These are phyloP conservation scores for Hydrophis major DNA, from an alignment of 2,797 vertebrate species.

Conservation along the genomic window DNA sequence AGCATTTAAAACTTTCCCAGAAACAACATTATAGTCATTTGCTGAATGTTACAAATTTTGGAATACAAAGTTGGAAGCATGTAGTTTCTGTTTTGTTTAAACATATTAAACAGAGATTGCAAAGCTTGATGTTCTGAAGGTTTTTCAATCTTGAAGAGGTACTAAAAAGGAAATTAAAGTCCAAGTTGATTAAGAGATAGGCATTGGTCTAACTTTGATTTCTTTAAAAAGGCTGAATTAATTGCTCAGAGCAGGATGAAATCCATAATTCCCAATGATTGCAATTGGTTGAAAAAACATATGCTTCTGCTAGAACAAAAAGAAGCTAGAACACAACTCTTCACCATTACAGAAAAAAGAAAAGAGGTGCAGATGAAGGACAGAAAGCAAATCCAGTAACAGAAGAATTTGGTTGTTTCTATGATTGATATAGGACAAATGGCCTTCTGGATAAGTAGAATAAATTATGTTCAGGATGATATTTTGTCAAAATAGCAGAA, in stretches of 20 bases:
- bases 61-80: neutral
- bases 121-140: neutral
- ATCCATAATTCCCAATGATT: neutral
- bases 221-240: neutral
- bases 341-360: constrained; percentile 15
- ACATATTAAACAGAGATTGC: neutral
- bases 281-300: neutral
- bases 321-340: neutral
- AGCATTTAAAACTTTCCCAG: neutral
- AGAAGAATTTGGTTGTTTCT: constrained; percentile 2
- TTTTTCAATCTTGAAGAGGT: neutral
- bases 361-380: neutral
- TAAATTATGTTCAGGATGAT: constrained; percentile 36
- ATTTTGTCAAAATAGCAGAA: constrained; percentile 49
- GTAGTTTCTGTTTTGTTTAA: neutral
- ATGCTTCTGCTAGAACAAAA: neutral
- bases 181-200: neutral
- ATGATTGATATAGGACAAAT: constrained; percentile 5
- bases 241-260: neutral
- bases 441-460: constrained; percentile 2
- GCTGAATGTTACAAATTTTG: neutral
- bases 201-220: neutral
- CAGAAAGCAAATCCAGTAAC: constrained; percentile 25
- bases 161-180: neutral
- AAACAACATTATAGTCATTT: neutral